Conservation (phyloP, 2,113 vertebrate genomes). For the Trichomycterus rosablanca region DNA sequence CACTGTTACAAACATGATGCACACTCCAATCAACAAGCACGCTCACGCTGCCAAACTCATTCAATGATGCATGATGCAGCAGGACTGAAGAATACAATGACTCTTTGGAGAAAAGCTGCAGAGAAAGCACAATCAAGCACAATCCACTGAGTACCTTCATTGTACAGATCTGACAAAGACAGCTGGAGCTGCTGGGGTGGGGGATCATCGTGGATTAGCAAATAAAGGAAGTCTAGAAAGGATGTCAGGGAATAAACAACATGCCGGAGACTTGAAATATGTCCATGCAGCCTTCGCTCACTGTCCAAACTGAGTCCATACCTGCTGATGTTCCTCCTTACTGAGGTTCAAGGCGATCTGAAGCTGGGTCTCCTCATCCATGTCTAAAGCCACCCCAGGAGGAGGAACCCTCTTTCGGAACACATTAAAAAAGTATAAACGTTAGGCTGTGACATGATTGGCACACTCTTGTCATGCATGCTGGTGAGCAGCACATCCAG, state of each 20-base stretch:
- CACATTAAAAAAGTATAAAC: background rate
- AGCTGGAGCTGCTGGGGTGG: background rate
- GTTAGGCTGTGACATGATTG: background rate
- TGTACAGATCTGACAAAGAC: constrained; percentile 38
- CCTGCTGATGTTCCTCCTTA: constrained; percentile 71
- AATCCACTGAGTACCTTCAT: constrained; percentile 42
- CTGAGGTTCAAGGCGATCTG: constrained; percentile 67
- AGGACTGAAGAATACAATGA: constrained; percentile 25
- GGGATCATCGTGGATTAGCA: background rate
- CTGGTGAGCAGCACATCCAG: constrained; percentile 9
- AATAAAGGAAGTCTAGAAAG: background rate
- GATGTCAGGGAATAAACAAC: constrained; percentile 8
- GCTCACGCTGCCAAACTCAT: constrained; percentile 15
- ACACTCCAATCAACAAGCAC: constrained; percentile 19
- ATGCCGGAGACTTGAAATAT: no score
- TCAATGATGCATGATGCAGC: constrained; percentile 7
- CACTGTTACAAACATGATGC: constrained; percentile 37
- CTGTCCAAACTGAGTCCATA: constrained; percentile 25
- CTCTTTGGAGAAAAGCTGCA: constrained; percentile 39
- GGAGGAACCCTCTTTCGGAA: constrained; percentile 25
- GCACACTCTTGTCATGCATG: constrained; percentile 42
- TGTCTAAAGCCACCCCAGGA: constrained; percentile 39
- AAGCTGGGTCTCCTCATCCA: constrained; percentile 70
- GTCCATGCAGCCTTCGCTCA: background rate
- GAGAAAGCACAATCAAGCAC: constrained; percentile 25